These are phyloP conservation scores for Venturia canescens DNA, from an alignment of 1,140 invertebrate species.

Conservation along the genomic window DNA sequence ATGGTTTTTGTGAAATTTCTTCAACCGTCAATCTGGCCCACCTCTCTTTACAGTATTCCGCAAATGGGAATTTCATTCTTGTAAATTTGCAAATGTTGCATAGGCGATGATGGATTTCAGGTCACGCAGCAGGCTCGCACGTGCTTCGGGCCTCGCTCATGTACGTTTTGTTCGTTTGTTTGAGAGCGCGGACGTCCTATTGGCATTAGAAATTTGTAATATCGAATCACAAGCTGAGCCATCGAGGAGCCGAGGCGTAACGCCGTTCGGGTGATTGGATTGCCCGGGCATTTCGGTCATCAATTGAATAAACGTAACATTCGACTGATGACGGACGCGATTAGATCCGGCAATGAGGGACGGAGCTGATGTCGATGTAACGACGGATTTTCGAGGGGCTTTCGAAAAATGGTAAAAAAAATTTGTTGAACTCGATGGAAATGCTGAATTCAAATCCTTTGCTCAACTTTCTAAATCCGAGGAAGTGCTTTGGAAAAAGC, in stretches of 20 bases:
- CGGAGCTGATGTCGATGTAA: background rate
- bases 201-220: constrained; percentile 44
- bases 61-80: background rate
- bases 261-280: background rate
- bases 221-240: constrained; percentile 33
- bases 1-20: background rate
- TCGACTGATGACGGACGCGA: constrained; percentile 34
- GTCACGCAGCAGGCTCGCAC: constrained; percentile 30
- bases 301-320: constrained; percentile 41
- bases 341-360: background rate
- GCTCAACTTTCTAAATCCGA: no score
- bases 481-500: no score
- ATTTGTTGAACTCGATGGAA: no score
- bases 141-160: background rate
- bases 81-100: constrained; percentile 2
- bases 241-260: background rate
- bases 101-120: constrained; percentile 33
- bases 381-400: no score
- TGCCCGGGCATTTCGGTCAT: constrained; percentile 29
- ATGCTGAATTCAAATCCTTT: no score
- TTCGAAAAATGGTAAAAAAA: no score
- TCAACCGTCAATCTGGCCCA: constrained; percentile 27
- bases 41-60: background rate
- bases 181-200: background rate
- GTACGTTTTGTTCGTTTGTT: constrained; percentile 18